phyloP scores from a whole-genome alignment of 2,888 invertebrate genomes.

The Agrochola lota region DNA sequence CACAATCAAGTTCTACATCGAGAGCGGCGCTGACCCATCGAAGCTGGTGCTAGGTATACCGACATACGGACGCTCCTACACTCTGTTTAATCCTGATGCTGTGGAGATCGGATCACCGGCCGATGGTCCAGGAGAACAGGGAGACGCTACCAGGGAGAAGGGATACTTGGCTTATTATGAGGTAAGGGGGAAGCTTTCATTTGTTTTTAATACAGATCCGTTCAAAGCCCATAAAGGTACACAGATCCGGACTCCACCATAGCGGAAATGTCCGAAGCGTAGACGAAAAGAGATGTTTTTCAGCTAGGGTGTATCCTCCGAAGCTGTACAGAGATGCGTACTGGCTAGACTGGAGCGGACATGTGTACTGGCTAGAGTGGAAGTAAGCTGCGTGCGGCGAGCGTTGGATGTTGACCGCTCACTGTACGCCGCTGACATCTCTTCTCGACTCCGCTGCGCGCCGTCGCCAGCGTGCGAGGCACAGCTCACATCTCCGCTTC shows the following conservation, averaged over 20 bases:
- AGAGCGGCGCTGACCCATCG: slow-evolving; percentile 94
- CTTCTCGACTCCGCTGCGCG: too few species aligned
- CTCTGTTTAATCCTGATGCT: slow-evolving; percentile 95
- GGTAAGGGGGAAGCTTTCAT: slow-evolving; percentile 84
- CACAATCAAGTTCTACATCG: slow-evolving; percentile 95
- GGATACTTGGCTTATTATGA: slow-evolving; percentile 98
- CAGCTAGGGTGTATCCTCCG: too few species aligned
- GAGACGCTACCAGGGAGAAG: slow-evolving; percentile 97
- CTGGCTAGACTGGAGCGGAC: too few species aligned
- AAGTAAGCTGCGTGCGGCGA: too few species aligned
- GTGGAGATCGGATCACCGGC: slow-evolving; percentile 96
- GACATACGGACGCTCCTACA: slow-evolving; percentile 97
- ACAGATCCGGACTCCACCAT: background rate
- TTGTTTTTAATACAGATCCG: background rate
- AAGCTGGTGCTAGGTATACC: slow-evolving; percentile 97
- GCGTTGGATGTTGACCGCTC: too few species aligned
- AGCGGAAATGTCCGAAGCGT: too few species aligned
- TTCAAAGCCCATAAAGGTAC: background rate
- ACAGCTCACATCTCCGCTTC: too few species aligned
- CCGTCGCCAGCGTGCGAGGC: too few species aligned
- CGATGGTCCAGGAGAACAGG: slow-evolving; percentile 97
- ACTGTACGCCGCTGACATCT: too few species aligned
- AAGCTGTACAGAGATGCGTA: too few species aligned
- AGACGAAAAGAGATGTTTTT: too few species aligned
- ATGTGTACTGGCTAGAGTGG: too few species aligned